phyloP scores from a whole-genome alignment of 2,113 vertebrate genomes.

The Brachionichthys hirsutus region DNA sequence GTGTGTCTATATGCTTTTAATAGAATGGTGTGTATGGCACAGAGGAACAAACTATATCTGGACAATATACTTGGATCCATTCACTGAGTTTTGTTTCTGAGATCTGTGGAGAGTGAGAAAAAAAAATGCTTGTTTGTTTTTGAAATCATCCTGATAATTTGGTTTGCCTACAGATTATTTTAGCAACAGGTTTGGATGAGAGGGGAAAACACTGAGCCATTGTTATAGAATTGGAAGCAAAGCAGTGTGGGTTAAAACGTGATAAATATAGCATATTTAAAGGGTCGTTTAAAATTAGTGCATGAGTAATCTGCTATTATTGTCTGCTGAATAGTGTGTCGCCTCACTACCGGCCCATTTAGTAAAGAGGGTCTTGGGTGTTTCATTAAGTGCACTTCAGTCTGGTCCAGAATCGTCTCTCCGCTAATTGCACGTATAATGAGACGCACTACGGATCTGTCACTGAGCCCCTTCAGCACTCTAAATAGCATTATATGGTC shows the following conservation, averaged over 20 bases:
- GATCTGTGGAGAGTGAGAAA: not conserved
- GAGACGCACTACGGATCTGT: constrained; percentile 26
- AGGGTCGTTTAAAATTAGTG: not conserved
- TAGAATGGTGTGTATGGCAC: not conserved
- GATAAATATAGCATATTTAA: too few species aligned
- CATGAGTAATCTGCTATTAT: constrained; percentile 3
- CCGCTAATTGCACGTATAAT: constrained; percentile 51
- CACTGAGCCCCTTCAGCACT: constrained; percentile 13
- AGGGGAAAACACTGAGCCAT: too few species aligned
- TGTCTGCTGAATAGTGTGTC: not conserved
- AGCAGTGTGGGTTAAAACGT: too few species aligned
- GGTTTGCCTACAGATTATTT: too few species aligned
- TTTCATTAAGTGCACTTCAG: constrained; percentile 62
- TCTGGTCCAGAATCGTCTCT: constrained; percentile 52
- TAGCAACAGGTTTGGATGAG: too few species aligned
- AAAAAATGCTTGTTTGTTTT: not conserved
- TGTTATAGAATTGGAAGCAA: too few species aligned
- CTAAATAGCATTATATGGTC: constrained; percentile 37
- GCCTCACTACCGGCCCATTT: not conserved
- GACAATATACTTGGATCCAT: not conserved
- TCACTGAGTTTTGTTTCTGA: too few species aligned
- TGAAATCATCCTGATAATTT: too few species aligned
- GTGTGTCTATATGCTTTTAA: not conserved
- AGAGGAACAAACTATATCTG: constrained; percentile 11
- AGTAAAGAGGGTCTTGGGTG: constrained; percentile 47